Evolutionary conservation across 2,888 invertebrate genomes (phyloP).

Genomic region (Hemicrepidius hirtus): DNA sequence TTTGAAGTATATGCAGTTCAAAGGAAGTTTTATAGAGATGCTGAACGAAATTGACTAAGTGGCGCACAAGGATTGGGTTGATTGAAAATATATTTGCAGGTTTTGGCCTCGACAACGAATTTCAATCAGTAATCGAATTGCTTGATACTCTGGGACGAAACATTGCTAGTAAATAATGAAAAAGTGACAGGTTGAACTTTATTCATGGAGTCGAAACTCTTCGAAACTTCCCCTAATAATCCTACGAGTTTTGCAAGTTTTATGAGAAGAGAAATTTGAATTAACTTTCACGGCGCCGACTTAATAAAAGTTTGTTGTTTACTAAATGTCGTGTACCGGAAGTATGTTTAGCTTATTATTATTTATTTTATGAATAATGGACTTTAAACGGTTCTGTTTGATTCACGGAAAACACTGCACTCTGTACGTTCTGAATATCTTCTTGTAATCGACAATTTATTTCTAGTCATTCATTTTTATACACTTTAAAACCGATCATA

Average conservation of each 20-base stretch:
- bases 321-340: background rate
- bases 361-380: background rate
- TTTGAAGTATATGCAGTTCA: background rate
- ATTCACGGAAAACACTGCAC: too few species aligned
- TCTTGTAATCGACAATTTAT: too few species aligned
- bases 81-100: constrained; percentile 16
- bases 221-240: constrained; percentile 7
- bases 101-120: background rate
- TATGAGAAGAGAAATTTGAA: constrained; percentile 15
- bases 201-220: constrained; percentile 3
- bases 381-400: too few species aligned
- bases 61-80: constrained; percentile 8
- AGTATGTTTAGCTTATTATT: background rate
- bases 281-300: background rate
- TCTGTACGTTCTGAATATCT: too few species aligned
- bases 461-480: too few species aligned
- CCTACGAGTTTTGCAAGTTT: constrained; percentile 16
- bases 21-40: constrained; percentile 7
- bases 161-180: constrained; percentile 23
- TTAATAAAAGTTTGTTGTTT: constrained; percentile 15
- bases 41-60: constrained; percentile 19
- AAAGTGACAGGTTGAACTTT: constrained; percentile 12
- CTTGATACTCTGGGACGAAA: constrained; percentile 13
- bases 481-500: too few species aligned
- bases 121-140: constrained; percentile 28